A percentile compares a stretch with the other conserved stretches of the same genome.
Evolutionary conservation across 1,140 invertebrate genomes (phyloP).

Genomic region (Metaphire vulgaris): DNA sequence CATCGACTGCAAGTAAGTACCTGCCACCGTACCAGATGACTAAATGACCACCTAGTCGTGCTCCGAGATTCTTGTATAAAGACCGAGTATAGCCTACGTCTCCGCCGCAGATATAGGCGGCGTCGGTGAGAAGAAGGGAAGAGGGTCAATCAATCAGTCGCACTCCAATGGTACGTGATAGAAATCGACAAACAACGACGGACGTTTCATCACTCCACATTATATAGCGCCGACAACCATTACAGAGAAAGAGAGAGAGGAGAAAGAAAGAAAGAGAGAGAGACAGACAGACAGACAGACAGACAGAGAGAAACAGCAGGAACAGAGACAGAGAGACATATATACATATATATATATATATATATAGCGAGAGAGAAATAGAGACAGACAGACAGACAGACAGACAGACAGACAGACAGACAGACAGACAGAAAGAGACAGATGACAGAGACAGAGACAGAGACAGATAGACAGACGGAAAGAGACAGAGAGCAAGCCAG

Average conservation of each 20-base stretch:
- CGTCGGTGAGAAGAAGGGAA: too few relatives aligned
- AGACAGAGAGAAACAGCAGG: not conserved
- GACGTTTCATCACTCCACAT: too few relatives aligned
- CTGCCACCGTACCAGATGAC: too few relatives aligned
- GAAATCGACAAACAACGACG: too few relatives aligned
- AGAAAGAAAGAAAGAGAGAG: not conserved
- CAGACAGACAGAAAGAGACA: not conserved
- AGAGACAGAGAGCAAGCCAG: slow-evolving; percentile 1
- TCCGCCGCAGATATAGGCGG: too few relatives aligned
- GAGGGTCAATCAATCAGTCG: too few relatives aligned
- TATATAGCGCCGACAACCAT: too few relatives aligned
- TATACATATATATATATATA: not conserved
- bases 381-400: not conserved
- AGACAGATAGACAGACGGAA: not conserved
- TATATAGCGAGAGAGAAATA: not conserved
- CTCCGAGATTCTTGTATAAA: too few relatives aligned
- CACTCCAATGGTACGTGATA: too few relatives aligned
- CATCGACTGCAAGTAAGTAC: too few relatives aligned
- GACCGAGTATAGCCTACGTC: too few relatives aligned
- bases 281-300: not conserved
- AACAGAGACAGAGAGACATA: not conserved
- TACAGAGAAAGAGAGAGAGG: not conserved
- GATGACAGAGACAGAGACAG: not conserved
- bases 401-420: not conserved
- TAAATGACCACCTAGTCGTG: too few relatives aligned